phyloP scores from a whole-genome alignment of 2,888 invertebrate species.

The Anorthoa munda region DNA sequence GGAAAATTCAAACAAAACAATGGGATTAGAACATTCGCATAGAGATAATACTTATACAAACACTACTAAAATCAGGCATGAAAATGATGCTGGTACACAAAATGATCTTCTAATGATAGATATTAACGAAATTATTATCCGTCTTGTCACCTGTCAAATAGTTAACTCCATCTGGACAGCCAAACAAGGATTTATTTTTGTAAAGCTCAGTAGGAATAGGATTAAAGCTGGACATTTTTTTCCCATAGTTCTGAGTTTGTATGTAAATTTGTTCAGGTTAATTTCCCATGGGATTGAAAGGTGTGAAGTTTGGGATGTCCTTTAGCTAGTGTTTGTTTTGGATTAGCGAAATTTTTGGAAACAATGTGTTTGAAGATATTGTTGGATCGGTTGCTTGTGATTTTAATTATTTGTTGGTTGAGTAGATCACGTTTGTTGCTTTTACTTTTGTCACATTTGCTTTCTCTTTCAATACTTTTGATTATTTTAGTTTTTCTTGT shows the following conservation, averaged over 20 bases:
- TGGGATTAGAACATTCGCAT: conserved; percentile 26
- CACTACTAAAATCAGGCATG: background rate
- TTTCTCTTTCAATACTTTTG: conserved; percentile 9
- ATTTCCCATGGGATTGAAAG: conserved; percentile 79
- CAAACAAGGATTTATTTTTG: conserved; percentile 66
- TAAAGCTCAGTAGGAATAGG: conserved; percentile 79
- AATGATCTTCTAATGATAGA: conserved; percentile 35
- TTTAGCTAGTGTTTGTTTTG: conserved; percentile 57
- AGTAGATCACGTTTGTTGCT: conserved; percentile 22
- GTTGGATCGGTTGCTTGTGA: conserved; percentile 5
- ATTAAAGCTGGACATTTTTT: conserved; percentile 69
- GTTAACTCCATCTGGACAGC: conserved; percentile 57
- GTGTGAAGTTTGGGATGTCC: conserved; percentile 62
- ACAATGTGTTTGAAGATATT: conserved; percentile 24
- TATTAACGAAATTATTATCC: conserved; percentile 58
- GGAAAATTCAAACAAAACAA: conserved; percentile 39
- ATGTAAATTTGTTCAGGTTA: conserved; percentile 68
- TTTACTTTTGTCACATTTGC: background rate
- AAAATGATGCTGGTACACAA: conserved; percentile 18
- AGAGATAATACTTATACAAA: conserved; percentile 25
- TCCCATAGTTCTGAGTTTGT: conserved; percentile 66
- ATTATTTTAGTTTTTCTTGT: background rate
- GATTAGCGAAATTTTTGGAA: conserved; percentile 54
- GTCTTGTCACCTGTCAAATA: conserved; percentile 62
- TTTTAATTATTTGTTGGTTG: conserved; percentile 29